Percentiles rank a stretch among this genome's conserved stretches.
Evolutionary conservation across 2,888 invertebrate genomes (phyloP).

Genomic region (Brenthis hecate): DNA sequence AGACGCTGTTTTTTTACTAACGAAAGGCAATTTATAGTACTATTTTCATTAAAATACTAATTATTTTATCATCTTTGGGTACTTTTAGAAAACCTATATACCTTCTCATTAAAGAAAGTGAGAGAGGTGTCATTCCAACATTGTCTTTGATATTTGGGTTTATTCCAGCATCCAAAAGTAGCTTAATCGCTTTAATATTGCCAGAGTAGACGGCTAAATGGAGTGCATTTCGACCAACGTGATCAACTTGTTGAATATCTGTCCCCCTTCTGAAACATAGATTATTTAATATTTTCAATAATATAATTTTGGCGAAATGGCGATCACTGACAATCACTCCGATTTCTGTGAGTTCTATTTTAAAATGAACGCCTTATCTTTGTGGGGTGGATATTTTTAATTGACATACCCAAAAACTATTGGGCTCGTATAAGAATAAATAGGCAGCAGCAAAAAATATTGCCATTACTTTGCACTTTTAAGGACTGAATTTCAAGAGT

Average conservation of each 20-base stretch:
- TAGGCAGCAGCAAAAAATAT: no score
- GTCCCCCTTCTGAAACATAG: slow-evolving; percentile 48
- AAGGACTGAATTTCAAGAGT: no score
- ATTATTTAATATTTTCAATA: neutral
- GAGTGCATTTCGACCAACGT: slow-evolving; percentile 65
- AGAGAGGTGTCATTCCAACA: slow-evolving; percentile 74
- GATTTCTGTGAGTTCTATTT: neutral
- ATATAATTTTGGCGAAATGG: neutral
- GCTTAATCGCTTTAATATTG: slow-evolving; percentile 48
- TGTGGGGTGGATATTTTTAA: neutral
- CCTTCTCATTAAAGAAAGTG: slow-evolving; percentile 69
- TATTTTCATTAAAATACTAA: no score
- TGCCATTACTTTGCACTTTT: no score
- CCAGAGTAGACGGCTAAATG: slow-evolving; percentile 66
- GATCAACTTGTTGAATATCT: slow-evolving; percentile 59
- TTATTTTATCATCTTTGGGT: slow-evolving; percentile 45
- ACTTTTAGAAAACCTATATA: slow-evolving; percentile 37
- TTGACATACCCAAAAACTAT: neutral
- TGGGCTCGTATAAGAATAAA: no score
- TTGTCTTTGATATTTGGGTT: slow-evolving; percentile 63
- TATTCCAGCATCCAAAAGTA: slow-evolving; percentile 61
- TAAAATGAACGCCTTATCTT: no score
- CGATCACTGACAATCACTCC: neutral
- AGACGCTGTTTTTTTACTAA: no score
- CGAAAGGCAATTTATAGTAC: no score